phyloP scores from a whole-genome alignment of 2,113 vertebrate species.

The Caranx ignobilis region DNA sequence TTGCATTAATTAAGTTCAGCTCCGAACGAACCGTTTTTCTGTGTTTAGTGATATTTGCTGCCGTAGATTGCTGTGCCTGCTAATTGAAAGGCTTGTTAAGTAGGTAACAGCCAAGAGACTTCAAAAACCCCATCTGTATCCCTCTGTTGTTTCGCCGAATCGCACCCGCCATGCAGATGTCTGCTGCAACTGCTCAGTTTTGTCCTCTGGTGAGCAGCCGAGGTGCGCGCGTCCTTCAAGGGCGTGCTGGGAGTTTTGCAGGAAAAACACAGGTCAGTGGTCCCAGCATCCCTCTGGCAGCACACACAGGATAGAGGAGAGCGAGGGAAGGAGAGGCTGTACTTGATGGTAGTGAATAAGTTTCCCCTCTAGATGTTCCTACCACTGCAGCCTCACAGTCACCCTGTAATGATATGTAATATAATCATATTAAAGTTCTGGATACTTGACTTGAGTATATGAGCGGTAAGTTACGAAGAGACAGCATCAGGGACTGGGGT shows the following conservation, averaged over 20 bases:
- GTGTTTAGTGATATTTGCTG: constrained; percentile 58
- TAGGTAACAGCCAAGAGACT: constrained; percentile 54
- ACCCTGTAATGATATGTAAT: not conserved
- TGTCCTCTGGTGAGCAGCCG: constrained; percentile 27
- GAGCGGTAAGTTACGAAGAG: too few species aligned
- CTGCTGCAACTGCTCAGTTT: constrained; percentile 27
- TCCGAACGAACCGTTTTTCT: constrained; percentile 50
- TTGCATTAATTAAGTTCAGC: constrained; percentile 64
- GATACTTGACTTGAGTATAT: too few species aligned
- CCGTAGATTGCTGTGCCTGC: constrained; percentile 27
- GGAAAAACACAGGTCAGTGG: constrained; percentile 48
- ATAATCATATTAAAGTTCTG: too few species aligned
- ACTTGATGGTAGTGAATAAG: constrained; percentile 6
- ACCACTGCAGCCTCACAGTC: constrained; percentile 25
- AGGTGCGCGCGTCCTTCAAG: constrained; percentile 44
- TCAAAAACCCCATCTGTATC: constrained; percentile 52
- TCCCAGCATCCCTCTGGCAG: constrained; percentile 32
- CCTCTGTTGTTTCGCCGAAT: constrained; percentile 18
- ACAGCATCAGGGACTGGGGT: too few species aligned
- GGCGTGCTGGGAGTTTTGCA: constrained; percentile 12
- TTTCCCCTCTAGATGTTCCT: constrained; percentile 35
- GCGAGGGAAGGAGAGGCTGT: constrained; percentile 12
- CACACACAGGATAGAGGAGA: constrained; percentile 6
- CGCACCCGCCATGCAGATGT: constrained; percentile 46
- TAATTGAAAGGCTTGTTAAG: constrained; percentile 76